phyloP scores from a whole-genome alignment of 1,140 invertebrate species.

The Meloidogyne hapla region DNA sequence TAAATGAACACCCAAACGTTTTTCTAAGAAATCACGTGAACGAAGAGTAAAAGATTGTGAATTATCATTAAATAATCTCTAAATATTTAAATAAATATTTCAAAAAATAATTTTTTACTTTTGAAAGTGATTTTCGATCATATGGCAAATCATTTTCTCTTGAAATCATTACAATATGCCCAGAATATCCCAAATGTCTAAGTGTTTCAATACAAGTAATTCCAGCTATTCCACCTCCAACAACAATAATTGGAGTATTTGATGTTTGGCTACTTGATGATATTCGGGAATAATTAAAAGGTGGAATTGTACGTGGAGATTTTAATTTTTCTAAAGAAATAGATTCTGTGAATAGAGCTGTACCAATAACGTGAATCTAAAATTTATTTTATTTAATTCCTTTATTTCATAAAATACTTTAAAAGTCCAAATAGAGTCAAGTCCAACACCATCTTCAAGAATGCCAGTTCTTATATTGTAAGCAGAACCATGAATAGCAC shows the following conservation, averaged over 20 bases:
- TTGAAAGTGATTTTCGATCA: constrained; percentile 16
- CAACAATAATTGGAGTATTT: constrained; percentile 4
- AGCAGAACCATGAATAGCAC: constrained; percentile 9
- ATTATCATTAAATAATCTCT: constrained; percentile 17
- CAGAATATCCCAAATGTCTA: constrained; percentile 5
- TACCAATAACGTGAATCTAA: neutral
- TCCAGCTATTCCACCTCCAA: constrained; percentile 20
- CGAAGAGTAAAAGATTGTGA: neutral
- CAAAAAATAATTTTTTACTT: neutral
- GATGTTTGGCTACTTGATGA: neutral
- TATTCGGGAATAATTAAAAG: neutral
- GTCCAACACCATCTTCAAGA: constrained; percentile 3
- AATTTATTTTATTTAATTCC: too few relatives aligned
- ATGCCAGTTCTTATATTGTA: neutral
- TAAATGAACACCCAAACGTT: constrained; percentile 9
- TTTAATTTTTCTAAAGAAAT: neutral
- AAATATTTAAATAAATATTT: neutral
- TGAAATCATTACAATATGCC: constrained; percentile 12
- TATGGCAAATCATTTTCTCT: constrained; percentile 14
- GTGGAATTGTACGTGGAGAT: neutral
- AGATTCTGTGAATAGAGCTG: constrained; percentile 10
- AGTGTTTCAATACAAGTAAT: constrained; percentile 22
- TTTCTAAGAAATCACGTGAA: constrained; percentile 11
- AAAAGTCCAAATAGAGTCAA: neutral
- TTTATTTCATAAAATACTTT: neutral